A percentile compares a stretch with the other conserved stretches of the same genome.
phyloP scores from a whole-genome alignment of 2,888 invertebrate species.

The Marasmarcha lunaedactyla region DNA sequence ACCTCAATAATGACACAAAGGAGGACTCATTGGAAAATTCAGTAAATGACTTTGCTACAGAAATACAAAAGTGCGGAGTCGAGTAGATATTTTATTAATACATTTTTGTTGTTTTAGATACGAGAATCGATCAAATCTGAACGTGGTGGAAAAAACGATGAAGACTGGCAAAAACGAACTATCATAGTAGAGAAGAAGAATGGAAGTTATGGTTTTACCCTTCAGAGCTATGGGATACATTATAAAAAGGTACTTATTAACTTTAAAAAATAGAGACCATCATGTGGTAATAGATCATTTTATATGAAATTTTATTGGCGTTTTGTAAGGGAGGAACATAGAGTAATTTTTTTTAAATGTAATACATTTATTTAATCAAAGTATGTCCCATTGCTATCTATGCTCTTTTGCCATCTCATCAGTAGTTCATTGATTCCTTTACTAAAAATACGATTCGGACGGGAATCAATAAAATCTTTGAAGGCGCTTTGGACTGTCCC shows the following conservation, averaged over 20 bases:
- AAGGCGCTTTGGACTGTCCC: too few relatives aligned
- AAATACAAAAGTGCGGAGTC: neutral
- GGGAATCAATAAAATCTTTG: too few relatives aligned
- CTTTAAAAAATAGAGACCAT: too few relatives aligned
- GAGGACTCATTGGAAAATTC: conserved; percentile 59
- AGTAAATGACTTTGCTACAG: conserved; percentile 29
- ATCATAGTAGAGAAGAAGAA: conserved; percentile 93
- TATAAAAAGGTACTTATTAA: conserved; percentile 76
- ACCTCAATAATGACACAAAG: conserved; percentile 41
- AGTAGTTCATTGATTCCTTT: too few relatives aligned
- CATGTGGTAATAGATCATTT: neutral
- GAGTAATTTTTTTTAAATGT: too few relatives aligned
- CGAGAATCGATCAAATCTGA: conserved; percentile 52
- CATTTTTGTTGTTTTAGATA: conserved; percentile 24
- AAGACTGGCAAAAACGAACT: conserved; percentile 88
- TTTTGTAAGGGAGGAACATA: too few relatives aligned
- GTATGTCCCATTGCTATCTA: too few relatives aligned
- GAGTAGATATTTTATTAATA: neutral
- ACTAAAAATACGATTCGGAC: too few relatives aligned
- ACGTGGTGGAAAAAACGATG: conserved; percentile 65
- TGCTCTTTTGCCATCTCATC: too few relatives aligned
- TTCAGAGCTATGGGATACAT: conserved; percentile 97
- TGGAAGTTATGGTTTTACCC: conserved; percentile 93
- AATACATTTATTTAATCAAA: too few relatives aligned
- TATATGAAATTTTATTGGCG: too few relatives aligned